Evolutionary conservation across 2,888 invertebrate genomes (phyloP), one percentile per base, ranked within the genome.

Genomic region (Microctonus hyperodae): DNA sequence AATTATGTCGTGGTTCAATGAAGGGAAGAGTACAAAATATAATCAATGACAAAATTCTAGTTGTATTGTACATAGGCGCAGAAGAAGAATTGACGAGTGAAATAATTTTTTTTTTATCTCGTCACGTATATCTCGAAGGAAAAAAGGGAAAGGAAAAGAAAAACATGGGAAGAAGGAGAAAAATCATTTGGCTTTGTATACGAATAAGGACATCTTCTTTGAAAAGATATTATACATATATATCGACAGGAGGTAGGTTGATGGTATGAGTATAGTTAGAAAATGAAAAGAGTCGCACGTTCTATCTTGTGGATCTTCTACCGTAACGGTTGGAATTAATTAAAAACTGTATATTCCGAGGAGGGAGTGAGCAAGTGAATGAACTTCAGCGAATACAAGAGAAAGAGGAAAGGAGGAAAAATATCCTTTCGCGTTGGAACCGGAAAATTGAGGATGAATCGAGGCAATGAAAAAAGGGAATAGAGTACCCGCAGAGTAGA

Each of bases 331-430:
- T 53, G 53, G 13, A 53, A 53, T 53, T 53, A 53, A 53, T 53
- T 53, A 53, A 53, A 53, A 53, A 44, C 28, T 51, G 35, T 50
- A 33, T 68, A 51, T 60, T 23, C 31, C 44, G 53, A 13, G 58
- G 23, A 16, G 44, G 44, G 16, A 6, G 16, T 4, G 20, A 6
- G 7, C 4, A 7, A 23, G 50, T 16, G 33, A 31, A 50, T 28
- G 59, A 55, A 22, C 31, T 13, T 58, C 1, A 56, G 64, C 11
- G 53, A 40, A 55, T 62, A 55, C 61, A 37, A 61, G 63, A 63
- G 69, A 65, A 64, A 65, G 25, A 37, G 50, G 50, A 59, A 65
- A 48, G 31, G 65, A 59, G 33, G 50, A 60, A 57, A n/a, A 51
- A 51, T 62, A 53, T 62, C 35, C 25, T 53, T 51, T 62, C 58